These are phyloP conservation scores for Atrina japonica DNA, from an alignment of 2,888 invertebrate genomes.

Conservation along the genomic window DNA sequence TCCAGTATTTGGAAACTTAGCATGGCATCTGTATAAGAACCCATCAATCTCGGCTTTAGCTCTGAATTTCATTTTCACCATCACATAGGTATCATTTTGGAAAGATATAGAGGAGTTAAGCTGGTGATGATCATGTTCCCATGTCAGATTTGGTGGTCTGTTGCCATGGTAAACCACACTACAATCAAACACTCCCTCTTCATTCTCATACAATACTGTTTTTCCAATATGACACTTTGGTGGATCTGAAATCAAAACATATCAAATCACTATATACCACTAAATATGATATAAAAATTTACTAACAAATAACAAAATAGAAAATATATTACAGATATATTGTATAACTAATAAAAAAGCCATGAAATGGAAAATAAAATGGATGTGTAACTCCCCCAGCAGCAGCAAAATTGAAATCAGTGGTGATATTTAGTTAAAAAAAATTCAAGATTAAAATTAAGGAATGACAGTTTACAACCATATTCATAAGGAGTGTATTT, in stretches of 20 bases:
- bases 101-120: slow-evolving; percentile 46
- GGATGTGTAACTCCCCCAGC: too few relatives aligned
- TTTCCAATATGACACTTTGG: slow-evolving; percentile 49
- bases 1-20: slow-evolving; percentile 48
- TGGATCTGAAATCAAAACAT: slow-evolving; percentile 45
- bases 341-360: too few relatives aligned
- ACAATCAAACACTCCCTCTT: slow-evolving; percentile 67
- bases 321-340: too few relatives aligned
- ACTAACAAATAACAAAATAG: too few relatives aligned
- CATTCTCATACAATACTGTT: slow-evolving; percentile 5
- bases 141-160: slow-evolving; percentile 59
- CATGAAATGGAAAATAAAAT: too few relatives aligned
- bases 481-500: too few relatives aligned
- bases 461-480: too few relatives aligned
- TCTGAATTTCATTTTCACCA: slow-evolving; percentile 47
- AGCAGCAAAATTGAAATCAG: too few relatives aligned
- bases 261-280: too few relatives aligned
- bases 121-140: slow-evolving; percentile 52
- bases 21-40: slow-evolving; percentile 59
- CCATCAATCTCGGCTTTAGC: slow-evolving; percentile 55
- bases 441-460: too few relatives aligned
- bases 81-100: slow-evolving; percentile 46
- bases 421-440: too few relatives aligned
- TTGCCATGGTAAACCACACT: slow-evolving; percentile 62
- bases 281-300: too few relatives aligned